Conservation (phyloP, 2,888 invertebrate genomes). For the Tromatobia lineatoria region DNA sequence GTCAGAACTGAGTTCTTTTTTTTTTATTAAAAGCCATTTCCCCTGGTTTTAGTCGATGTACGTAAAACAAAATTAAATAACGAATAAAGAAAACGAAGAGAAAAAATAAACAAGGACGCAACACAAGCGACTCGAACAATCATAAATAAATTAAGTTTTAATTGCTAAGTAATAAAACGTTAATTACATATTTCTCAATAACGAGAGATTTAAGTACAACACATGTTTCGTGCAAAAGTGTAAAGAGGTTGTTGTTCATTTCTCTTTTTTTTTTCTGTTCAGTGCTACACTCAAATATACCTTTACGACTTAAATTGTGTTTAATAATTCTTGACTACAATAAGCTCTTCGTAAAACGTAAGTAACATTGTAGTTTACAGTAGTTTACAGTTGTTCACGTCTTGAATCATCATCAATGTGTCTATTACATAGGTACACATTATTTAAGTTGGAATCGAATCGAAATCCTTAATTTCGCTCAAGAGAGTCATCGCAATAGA, state of each 20-base stretch:
- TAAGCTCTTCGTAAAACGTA: conserved; percentile 86
- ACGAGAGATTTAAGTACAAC: conserved; percentile 82
- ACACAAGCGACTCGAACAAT: conserved; percentile 80
- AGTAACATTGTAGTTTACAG: conserved; percentile 85
- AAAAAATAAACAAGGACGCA: conserved; percentile 74
- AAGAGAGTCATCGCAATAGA: conserved; percentile 59
- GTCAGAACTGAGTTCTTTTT: background rate
- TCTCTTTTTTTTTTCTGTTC: conserved; percentile 68
- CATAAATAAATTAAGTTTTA: conserved; percentile 84
- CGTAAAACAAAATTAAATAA: conserved; percentile 25
- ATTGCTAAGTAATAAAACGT: conserved; percentile 84
- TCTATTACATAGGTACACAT: conserved; percentile 82
- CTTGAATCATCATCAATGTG: conserved; percentile 78
- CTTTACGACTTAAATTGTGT: conserved; percentile 81
- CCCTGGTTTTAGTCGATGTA: background rate
- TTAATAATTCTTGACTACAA: conserved; percentile 85
- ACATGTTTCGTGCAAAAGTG: conserved; percentile 85
- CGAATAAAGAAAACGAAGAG: conserved; percentile 20
- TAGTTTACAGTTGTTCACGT: conserved; percentile 84
- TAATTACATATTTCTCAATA: conserved; percentile 83
- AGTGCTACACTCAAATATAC: conserved; percentile 85
- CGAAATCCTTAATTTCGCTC: conserved; percentile 38
- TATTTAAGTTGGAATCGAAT: conserved; percentile 79
- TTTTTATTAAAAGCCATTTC: conserved; percentile 6
- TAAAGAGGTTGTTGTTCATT: conserved; percentile 82